Percentiles rank a stretch among this genome's conserved stretches.
Conservation (phyloP, 1,140 invertebrate species). For the Sminthurinus signatus region DNA sequence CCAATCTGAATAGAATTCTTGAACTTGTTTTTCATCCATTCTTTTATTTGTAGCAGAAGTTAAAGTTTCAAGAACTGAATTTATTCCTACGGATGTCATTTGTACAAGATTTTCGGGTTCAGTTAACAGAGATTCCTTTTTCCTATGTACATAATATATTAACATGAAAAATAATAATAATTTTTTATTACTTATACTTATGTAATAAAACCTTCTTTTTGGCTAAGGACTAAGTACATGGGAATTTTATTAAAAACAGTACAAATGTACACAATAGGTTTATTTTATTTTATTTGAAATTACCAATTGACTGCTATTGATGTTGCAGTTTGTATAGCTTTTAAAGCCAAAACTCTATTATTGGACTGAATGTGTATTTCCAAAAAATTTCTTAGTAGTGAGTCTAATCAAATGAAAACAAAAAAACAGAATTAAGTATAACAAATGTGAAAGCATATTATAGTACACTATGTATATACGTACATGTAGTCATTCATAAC, state of each 20-base stretch:
- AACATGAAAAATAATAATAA: background rate
- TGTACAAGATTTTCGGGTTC: slow-evolving; percentile 24
- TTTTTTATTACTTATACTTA: too few species aligned
- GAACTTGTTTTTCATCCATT: slow-evolving; percentile 2
- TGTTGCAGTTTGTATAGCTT: slow-evolving; percentile 57
- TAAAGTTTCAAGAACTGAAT: slow-evolving; percentile 20
- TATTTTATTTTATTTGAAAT: background rate
- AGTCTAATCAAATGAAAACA: too few species aligned
- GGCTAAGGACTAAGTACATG: too few species aligned
- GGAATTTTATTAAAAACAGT: too few species aligned
- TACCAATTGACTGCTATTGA: slow-evolving; percentile 62
- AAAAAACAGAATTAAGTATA: too few species aligned
- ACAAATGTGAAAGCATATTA: too few species aligned
- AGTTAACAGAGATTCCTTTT: slow-evolving; percentile 13
- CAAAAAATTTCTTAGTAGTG: slow-evolving; percentile 52
- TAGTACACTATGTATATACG: too few species aligned
- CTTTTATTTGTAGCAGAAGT: background rate
- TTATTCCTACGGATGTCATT: slow-evolving; percentile 24
- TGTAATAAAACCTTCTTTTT: too few species aligned
- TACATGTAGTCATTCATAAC: too few species aligned
- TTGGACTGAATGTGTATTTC: slow-evolving; percentile 55
- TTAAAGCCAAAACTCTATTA: slow-evolving; percentile 57
- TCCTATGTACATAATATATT: slow-evolving; percentile 19
- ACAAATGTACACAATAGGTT: background rate
- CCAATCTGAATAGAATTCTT: slow-evolving; percentile 19